Percentiles rank a stretch among this genome's conserved stretches.
Conservation (phyloP, 1,140 invertebrate genomes). For the Neodiprion fabricii region DNA sequence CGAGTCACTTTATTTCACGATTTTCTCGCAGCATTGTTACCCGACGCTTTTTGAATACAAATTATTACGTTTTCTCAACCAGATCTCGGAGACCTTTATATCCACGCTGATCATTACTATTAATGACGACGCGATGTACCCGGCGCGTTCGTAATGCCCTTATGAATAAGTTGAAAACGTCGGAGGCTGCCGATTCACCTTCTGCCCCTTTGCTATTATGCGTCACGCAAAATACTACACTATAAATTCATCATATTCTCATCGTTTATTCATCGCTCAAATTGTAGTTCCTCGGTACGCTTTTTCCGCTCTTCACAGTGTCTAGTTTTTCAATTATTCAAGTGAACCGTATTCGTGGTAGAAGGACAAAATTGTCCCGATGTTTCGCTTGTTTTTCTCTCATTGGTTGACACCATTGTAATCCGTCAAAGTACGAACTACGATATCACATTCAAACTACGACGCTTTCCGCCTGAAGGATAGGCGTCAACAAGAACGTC, state of each 20-base stretch:
- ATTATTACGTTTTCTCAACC: constrained; percentile 49
- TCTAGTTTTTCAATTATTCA: no score
- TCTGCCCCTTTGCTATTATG: background rate
- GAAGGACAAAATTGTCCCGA: no score
- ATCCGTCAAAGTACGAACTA: no score
- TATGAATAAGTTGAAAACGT: constrained; percentile 32
- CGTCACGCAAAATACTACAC: background rate
- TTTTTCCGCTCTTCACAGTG: no score
- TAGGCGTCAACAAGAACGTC: no score
- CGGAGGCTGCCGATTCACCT: constrained; percentile 11
- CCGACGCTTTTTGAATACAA: constrained; percentile 50
- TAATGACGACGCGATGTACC: constrained; percentile 49
- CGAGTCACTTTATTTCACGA: constrained; percentile 49
- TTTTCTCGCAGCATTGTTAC: constrained; percentile 32
- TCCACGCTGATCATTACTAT: constrained; percentile 49
- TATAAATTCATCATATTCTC: constrained; percentile 9
- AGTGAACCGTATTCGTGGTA: no score
- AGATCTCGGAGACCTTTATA: constrained; percentile 36
- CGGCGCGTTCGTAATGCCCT: constrained; percentile 25
- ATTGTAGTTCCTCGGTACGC: background rate
- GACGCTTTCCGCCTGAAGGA: no score
- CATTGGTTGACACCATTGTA: no score
- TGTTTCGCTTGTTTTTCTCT: no score
- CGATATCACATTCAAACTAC: no score
- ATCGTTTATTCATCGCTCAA: background rate